These are phyloP conservation scores for Chascanopsetta lugubris DNA, from an alignment of 2,113 vertebrate species.

Conservation along the genomic window DNA sequence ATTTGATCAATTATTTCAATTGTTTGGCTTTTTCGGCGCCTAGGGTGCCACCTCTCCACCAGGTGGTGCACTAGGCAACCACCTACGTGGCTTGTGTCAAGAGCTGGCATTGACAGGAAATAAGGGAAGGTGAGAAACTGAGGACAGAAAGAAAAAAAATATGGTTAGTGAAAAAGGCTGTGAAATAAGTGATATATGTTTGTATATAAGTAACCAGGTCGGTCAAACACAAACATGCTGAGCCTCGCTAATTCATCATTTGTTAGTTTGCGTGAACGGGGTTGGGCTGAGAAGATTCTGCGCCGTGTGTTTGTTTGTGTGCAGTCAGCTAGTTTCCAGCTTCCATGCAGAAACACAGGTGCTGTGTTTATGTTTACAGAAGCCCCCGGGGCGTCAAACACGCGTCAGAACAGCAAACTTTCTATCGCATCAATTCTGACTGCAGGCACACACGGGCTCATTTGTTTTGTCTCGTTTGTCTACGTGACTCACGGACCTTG, in stretches of 20 bases:
- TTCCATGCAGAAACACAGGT: slow-evolving; percentile 9
- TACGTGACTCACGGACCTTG: slow-evolving; percentile 25
- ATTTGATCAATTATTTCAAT: too few relatives aligned
- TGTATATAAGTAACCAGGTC: background rate
- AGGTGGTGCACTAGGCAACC: too few relatives aligned
- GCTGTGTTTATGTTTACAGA: slow-evolving; percentile 62
- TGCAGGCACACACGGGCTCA: slow-evolving; percentile 38
- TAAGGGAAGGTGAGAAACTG: background rate
- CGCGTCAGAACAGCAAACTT: slow-evolving; percentile 45
- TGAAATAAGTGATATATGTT: background rate
- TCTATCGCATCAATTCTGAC: slow-evolving; percentile 45
- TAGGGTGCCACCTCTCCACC: too few relatives aligned
- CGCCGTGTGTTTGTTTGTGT: slow-evolving; percentile 4
- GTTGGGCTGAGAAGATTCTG: background rate
- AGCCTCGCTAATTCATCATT: background rate
- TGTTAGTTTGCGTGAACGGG: slow-evolving; percentile 13
- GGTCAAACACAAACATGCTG: too few relatives aligned
- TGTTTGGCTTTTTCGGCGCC: too few relatives aligned
- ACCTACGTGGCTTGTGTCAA: too few relatives aligned
- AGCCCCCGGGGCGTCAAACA: slow-evolving; percentile 23
- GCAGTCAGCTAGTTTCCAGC: background rate
- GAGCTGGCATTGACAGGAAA: too few relatives aligned
- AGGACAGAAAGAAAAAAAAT: background rate
- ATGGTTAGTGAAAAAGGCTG: background rate
- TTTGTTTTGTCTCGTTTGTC: slow-evolving; percentile 49